These are phyloP conservation scores for Sycophaga agraensis DNA, from an alignment of 1,140 invertebrate species.

Conservation along the genomic window DNA sequence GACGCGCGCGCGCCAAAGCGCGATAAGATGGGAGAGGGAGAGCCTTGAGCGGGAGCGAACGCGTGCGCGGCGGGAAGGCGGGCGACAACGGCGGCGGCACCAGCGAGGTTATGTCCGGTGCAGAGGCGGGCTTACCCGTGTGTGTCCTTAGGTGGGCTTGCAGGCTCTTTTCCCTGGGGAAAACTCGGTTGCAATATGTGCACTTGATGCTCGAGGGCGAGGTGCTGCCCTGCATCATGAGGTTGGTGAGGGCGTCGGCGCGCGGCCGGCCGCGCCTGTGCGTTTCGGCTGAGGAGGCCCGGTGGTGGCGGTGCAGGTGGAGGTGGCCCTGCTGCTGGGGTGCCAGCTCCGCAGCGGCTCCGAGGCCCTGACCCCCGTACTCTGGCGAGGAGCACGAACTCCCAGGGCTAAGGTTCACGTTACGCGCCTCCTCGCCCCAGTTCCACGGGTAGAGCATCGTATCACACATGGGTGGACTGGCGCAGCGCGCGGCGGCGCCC, in stretches of 20 bases:
- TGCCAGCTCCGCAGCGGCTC: not conserved
- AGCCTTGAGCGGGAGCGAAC: not conserved
- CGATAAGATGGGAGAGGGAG: not conserved
- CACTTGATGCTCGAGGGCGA: conserved; percentile 76
- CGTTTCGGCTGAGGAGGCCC: conserved; percentile 32
- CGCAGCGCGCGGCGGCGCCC: conserved; percentile 18
- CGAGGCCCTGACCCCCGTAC: conserved; percentile 31
- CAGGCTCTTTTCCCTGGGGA: conserved; percentile 78
- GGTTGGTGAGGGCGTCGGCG: conserved; percentile 69
- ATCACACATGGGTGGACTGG: conserved; percentile 51
- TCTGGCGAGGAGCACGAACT: conserved; percentile 55
- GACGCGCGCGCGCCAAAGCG: too few relatives aligned
- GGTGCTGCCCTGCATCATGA: conserved; percentile 73
- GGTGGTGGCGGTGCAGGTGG: not conserved
- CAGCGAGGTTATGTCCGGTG: not conserved
- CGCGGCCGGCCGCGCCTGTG: conserved; percentile 69
- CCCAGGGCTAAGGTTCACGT: conserved; percentile 51
- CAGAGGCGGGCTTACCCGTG: conserved; percentile 63
- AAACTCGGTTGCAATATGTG: conserved; percentile 72
- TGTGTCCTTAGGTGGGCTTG: conserved; percentile 81
- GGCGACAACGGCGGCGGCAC: not conserved
- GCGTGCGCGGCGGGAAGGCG: too few relatives aligned
- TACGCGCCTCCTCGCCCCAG: conserved; percentile 52
- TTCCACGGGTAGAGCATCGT: conserved; percentile 50
- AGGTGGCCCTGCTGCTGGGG: not conserved